Evolutionary conservation across 2,113 vertebrate genomes (phyloP), one percentile per base, ranked within the genome.

Genomic region (Solenodon paradoxus): DNA sequence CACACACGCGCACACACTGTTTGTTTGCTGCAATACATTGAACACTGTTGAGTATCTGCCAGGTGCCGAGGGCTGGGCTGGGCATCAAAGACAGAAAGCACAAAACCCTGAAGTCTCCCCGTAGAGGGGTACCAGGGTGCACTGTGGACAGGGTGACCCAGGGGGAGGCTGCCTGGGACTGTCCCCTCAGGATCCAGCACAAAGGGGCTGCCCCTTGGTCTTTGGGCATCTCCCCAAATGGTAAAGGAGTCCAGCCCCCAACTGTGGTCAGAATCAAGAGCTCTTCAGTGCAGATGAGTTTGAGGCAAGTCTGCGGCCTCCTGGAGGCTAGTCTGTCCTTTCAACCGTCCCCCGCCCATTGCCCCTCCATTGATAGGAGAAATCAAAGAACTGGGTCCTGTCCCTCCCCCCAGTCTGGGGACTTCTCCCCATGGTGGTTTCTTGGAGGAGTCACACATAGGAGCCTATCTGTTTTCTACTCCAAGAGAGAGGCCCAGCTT

Each of bases 331-430:
- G 35, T 38, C n/a, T 2, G 38, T 10, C 42, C 26, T 86, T 42
- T 69, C n/a, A n/a, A n/a, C n/a, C n/a, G n/a, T n/a, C 40, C 42
- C 12, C 30, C 11, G 42, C 51, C 28, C 4, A 3, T 20, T 20
- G 4, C 10, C 5, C 38, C 35, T 35, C 4, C 35, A 7, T 0
- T 20, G 75, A 13, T 6, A 30, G 0, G 9, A 51, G 79, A 47
- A 68, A 49, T 40, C 72, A 35, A 35, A n/a, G 28, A 75, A 38
- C 35, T 17, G 5, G 51, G 26, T 40, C 42, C 26, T 12, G 16
- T 40, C 38, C 20, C 15, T 19, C 26, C 66, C 3, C 32, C 42
- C 17, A 7, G n/a, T 80, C 35, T 47, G 64, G 40, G 55, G 72
- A 15, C 55, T 68, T 32, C 8, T 47, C 45, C 24, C 42, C 24